Conservation (phyloP, 2,888 invertebrate species). For the Hydroisotoma schaefferi region DNA sequence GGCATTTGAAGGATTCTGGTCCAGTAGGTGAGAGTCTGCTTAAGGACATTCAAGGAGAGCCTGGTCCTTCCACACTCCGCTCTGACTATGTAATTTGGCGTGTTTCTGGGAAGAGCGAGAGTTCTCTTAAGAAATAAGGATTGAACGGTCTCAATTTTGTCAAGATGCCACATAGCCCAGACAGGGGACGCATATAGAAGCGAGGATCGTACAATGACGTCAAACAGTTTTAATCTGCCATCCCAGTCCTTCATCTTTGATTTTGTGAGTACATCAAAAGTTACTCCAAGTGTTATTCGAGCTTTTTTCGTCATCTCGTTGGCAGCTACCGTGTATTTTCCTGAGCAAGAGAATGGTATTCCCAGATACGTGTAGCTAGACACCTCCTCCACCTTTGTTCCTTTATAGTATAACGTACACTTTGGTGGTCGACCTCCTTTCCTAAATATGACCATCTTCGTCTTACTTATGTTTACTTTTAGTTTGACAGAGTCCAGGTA, state of each 20-base stretch:
- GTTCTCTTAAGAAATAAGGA: not conserved
- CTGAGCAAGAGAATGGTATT: slow-evolving; percentile 7
- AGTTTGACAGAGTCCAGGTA: slow-evolving; percentile 10
- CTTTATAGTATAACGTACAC: slow-evolving; percentile 11
- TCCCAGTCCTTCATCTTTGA: not conserved
- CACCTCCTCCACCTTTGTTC: slow-evolving; percentile 15
- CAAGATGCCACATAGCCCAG: not conserved
- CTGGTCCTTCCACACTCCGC: not conserved
- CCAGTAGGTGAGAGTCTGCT: not conserved
- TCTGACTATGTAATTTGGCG: not conserved
- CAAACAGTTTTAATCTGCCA: not conserved
- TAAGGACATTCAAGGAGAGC: not conserved
- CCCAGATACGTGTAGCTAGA: slow-evolving; percentile 19
- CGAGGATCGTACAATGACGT: not conserved
- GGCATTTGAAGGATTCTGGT: not conserved
- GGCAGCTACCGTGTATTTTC: slow-evolving; percentile 3
- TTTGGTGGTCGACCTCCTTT: slow-evolving; percentile 11
- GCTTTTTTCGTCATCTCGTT: not conserved
- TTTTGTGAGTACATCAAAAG: not conserved
- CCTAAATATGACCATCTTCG: slow-evolving; percentile 30
- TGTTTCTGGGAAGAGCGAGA: not conserved
- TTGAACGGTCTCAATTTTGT: not conserved
- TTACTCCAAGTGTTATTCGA: not conserved
- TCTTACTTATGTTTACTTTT: slow-evolving; percentile 22
- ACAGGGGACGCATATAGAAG: slow-evolving; percentile 1